A percentile compares a stretch with the other conserved stretches of the same genome.
These are phyloP conservation scores for Oithona nana DNA, from an alignment of 2,888 invertebrate genomes.

Conservation along the genomic window DNA sequence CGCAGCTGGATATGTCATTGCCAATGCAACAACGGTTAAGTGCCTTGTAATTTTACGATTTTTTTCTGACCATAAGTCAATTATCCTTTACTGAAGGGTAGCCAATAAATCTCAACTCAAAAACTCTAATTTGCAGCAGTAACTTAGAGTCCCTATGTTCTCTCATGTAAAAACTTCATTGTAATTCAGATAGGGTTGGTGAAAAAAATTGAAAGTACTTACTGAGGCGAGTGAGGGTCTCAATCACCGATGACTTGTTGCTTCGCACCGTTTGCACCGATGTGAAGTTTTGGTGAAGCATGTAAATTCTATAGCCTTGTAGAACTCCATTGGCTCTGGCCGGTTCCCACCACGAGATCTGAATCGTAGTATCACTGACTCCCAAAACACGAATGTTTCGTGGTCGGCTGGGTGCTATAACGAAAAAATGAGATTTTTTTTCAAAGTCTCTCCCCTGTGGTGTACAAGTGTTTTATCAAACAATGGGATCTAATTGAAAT, in stretches of 20 bases:
- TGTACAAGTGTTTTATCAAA: background rate
- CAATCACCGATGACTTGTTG: slow-evolving; percentile 19
- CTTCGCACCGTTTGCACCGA: slow-evolving; percentile 37
- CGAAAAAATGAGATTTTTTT: slow-evolving; percentile 10
- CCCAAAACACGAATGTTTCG: slow-evolving; percentile 54
- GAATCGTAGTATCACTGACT: slow-evolving; percentile 53
- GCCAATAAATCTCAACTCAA: no score
- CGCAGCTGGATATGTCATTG: no score
- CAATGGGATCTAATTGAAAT: background rate
- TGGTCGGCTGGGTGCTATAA: slow-evolving; percentile 54
- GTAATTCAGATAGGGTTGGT: background rate
- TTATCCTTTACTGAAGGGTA: no score
- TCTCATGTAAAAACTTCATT: no score
- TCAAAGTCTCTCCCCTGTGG: background rate
- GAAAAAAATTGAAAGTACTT: background rate
- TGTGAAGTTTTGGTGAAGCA: slow-evolving; percentile 46
- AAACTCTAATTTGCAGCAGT: no score
- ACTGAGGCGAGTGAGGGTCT: slow-evolving; percentile 10
- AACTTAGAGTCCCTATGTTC: no score
- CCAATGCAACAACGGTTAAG: no score
- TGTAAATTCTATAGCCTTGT: slow-evolving; percentile 47
- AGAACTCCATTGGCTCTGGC: slow-evolving; percentile 48
- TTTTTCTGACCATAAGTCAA: no score
- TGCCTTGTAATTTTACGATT: no score
- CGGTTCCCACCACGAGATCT: slow-evolving; percentile 60